These are phyloP conservation scores for Eledona agricola DNA, from an alignment of 2,888 invertebrate genomes.

Conservation along the genomic window DNA sequence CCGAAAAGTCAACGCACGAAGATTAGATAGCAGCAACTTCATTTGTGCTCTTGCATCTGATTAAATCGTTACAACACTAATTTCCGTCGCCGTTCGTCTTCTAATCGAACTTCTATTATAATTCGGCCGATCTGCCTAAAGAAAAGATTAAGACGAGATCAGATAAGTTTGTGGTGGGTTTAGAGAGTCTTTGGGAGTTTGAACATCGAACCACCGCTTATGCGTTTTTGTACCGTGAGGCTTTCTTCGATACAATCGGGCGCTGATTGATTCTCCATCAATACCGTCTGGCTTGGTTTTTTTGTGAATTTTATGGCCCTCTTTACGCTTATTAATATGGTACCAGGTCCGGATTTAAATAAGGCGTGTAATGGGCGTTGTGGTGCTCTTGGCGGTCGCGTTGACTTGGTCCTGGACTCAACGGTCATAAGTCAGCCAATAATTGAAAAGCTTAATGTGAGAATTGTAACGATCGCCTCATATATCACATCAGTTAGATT, in stretches of 20 bases:
- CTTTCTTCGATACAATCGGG: too few relatives aligned
- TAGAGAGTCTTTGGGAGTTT: too few relatives aligned
- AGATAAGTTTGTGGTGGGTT: neutral
- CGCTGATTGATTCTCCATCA: too few relatives aligned
- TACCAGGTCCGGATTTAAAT: conserved; percentile 22
- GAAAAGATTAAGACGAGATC: conserved; percentile 1
- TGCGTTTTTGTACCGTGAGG: conserved; percentile 9
- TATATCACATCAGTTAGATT: conserved; percentile 38
- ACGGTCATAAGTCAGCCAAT: conserved; percentile 35
- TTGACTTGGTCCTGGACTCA: conserved; percentile 15
- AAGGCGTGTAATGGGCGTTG: conserved; percentile 28
- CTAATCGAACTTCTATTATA: conserved; percentile 13
- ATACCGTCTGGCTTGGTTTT: too few relatives aligned
- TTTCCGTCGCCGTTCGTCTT: conserved; percentile 8
- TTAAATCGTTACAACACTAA: conserved; percentile 12
- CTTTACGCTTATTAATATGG: conserved; percentile 21
- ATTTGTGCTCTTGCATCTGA: conserved; percentile 22
- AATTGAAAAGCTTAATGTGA: conserved; percentile 41
- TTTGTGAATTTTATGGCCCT: conserved; percentile 11
- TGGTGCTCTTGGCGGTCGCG: conserved; percentile 18
- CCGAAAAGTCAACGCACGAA: conserved; percentile 14
- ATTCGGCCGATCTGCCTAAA: conserved; percentile 10
- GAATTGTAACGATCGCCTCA: conserved; percentile 39
- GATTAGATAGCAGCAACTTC: conserved; percentile 34
- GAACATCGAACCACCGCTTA: too few relatives aligned